A percentile compares a stretch with the other conserved stretches of the same genome.
Evolutionary conservation across 2,888 invertebrate species (phyloP).

Genomic region (Lapara coniferarum): DNA sequence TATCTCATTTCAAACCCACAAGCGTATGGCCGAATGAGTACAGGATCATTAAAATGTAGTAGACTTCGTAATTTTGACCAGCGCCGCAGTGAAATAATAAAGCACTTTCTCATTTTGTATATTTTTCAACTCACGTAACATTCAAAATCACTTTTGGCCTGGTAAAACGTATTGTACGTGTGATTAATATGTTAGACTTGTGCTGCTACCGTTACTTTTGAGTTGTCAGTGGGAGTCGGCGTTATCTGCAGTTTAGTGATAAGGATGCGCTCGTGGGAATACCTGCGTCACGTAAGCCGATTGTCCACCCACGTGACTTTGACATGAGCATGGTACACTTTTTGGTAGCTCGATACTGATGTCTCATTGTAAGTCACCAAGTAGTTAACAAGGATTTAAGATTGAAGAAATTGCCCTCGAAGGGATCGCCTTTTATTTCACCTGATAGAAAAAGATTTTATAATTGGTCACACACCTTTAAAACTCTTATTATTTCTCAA

Average conservation of each 20-base stretch:
- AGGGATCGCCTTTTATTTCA: too few species aligned
- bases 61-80: slow-evolving; percentile 11
- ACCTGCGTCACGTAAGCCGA: not conserved
- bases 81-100: slow-evolving; percentile 21
- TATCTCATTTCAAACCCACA: not conserved
- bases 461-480: too few species aligned
- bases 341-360: not conserved
- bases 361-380: too few species aligned
- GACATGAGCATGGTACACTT: not conserved
- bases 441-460: too few species aligned
- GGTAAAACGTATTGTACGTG: slow-evolving; percentile 25
- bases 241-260: slow-evolving; percentile 8
- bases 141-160: slow-evolving; percentile 25
- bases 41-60: slow-evolving; percentile 16
- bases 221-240: not conserved
- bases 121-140: slow-evolving; percentile 30
- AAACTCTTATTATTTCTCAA: too few species aligned
- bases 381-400: too few species aligned
- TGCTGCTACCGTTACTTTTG: not conserved
- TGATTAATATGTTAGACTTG: slow-evolving; percentile 20
- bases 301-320: not conserved
- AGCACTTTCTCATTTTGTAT: slow-evolving; percentile 29
- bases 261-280: slow-evolving; percentile 14
- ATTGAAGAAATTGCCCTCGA: too few species aligned
- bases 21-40: not conserved